phyloP scores from a whole-genome alignment of 2,113 vertebrate genomes.

The Lycaon pictus region DNA sequence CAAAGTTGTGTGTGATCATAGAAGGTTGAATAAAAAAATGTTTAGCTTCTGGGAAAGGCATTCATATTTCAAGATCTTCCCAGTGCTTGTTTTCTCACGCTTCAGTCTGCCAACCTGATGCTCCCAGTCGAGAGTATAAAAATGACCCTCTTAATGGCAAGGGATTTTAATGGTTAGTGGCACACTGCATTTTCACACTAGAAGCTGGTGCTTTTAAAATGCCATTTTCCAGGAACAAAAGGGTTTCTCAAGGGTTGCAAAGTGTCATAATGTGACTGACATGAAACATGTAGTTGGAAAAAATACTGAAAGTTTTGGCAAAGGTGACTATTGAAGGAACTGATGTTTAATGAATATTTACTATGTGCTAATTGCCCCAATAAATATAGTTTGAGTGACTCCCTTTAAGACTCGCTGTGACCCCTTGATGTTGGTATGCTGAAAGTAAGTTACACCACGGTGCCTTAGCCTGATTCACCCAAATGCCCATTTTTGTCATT shows the following conservation, averaged over 20 bases:
- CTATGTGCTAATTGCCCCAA: conserved; percentile 50
- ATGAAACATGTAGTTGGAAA: conserved; percentile 63
- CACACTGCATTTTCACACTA: conserved; percentile 16
- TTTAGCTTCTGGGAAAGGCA: background rate
- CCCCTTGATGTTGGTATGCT: conserved; percentile 37
- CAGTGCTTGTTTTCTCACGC: background rate
- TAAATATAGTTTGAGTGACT: conserved; percentile 11
- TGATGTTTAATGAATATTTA: conserved; percentile 51
- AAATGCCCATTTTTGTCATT: conserved; percentile 71
- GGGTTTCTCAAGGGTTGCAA: background rate
- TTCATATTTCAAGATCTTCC: background rate
- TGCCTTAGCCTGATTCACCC: conserved; percentile 45
- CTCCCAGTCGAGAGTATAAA: background rate
- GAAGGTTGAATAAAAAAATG: background rate
- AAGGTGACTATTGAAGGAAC: background rate
- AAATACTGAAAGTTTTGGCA: conserved; percentile 62
- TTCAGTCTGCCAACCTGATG: background rate
- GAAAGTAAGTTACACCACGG: conserved; percentile 45
- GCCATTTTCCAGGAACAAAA: conserved; percentile 59
- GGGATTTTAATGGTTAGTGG: conserved; percentile 23
- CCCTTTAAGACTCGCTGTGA: background rate
- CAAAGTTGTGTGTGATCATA: background rate
- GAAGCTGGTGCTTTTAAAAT: conserved; percentile 63
- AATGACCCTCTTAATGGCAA: conserved; percentile 20
- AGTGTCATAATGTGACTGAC: conserved; percentile 36